Evolutionary conservation across 2,113 vertebrate genomes (phyloP), one percentile per base, ranked within the genome.

Genomic region (Neodon shergylaensis): DNA sequence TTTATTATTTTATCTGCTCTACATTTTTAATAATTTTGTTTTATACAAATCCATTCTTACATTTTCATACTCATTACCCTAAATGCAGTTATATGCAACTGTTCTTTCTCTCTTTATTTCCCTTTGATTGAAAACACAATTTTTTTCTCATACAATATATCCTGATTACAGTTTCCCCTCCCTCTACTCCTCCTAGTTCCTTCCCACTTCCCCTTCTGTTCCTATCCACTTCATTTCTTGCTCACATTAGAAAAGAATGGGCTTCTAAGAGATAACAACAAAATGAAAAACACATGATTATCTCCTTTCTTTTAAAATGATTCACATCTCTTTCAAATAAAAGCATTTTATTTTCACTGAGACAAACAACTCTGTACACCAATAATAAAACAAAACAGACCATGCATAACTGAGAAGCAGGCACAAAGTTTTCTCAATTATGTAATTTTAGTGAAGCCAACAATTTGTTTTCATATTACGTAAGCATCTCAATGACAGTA

Each of bases 1-100:
- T 97, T 96, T 97, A 95, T 94, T 73, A 94, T 98, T 98, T 97
- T 98, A 52, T 96, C 91, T 95, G 91, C 81, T 97, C 98, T 98
- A 96, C 97, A 97, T 94, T 26, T 83, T 97, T 97, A 98, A 44
- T 0, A 96, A 97, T 97, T 79, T 97, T 97, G 26, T 10, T 26
- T 97, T 97, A 77, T 47, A 81, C 96, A 96, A 98, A 97, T 97
- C 93, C 84, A 74, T 96, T 92, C 42, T 95, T 95, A 96, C 87
- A 98, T 85, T 77, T 77, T 17, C 13, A 96, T 77, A 91, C 31
- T 96, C 98, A 63, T 97, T 96, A 96, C 49, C 97, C 83, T 31
- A 90, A 92, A 97, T 96, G 88, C 17, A 97, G 10, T 7, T 7
- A 92, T 39, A 77, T 92, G 95, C 93, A 95, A 39, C 93, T 94